These are phyloP conservation scores for Hyles lineata DNA, from an alignment of 2,888 invertebrate genomes.

Conservation along the genomic window DNA sequence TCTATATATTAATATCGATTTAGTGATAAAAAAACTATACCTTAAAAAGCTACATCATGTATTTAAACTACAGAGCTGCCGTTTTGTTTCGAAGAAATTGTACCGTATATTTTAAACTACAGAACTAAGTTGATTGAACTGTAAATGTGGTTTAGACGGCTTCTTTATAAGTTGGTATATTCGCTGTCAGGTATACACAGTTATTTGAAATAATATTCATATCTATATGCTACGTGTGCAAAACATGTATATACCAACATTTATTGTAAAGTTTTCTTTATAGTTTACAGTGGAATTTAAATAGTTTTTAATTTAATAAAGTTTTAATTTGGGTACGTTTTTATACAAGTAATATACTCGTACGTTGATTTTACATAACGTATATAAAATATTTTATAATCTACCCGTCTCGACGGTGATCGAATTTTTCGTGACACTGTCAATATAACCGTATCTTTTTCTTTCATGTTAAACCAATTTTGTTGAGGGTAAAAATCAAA, in stretches of 20 bases:
- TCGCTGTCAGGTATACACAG: neutral
- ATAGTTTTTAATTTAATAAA: neutral
- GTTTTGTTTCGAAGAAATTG: too few relatives aligned
- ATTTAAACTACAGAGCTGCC: too few relatives aligned
- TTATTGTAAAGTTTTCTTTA: neutral
- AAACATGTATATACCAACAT: neutral
- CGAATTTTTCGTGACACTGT: constrained; percentile 52
- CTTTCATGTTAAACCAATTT: constrained; percentile 62
- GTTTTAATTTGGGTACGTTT: neutral
- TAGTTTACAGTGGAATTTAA: too few relatives aligned
- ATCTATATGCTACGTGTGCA: neutral
- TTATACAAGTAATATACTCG: neutral
- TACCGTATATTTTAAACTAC: too few relatives aligned
- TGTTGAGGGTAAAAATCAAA: constrained; percentile 61
- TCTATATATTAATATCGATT: too few relatives aligned
- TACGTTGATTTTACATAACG: neutral
- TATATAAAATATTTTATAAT: constrained; percentile 37
- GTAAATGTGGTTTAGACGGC: neutral
- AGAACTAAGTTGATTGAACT: neutral
- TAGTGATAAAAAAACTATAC: too few relatives aligned
- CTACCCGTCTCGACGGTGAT: constrained; percentile 45
- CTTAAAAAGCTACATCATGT: too few relatives aligned
- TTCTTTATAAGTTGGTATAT: neutral
- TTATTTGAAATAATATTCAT: neutral
- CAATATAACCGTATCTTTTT: constrained; percentile 57